Conservation (phyloP, 23 tunicate species). For the Halocynthia aurantium region DNA sequence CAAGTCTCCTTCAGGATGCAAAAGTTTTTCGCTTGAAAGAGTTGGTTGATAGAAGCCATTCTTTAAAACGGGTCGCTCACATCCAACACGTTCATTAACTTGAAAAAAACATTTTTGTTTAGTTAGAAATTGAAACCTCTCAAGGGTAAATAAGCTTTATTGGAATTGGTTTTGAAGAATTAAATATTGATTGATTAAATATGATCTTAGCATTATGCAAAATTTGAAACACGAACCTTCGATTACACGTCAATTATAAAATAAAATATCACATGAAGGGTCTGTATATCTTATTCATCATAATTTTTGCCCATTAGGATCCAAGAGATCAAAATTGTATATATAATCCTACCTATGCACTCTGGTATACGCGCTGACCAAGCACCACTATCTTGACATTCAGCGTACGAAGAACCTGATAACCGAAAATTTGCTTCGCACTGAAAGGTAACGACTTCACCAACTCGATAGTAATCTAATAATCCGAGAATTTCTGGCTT, state of each 20-base stretch:
- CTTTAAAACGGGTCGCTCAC: neutral
- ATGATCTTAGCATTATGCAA: no score
- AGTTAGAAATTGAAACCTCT: neutral
- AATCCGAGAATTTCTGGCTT: neutral
- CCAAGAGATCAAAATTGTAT: no score
- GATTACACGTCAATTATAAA: no score
- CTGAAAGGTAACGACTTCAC: constrained; percentile 5
- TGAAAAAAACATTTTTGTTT: neutral
- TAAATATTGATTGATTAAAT: no score
- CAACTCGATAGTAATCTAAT: neutral
- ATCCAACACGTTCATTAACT: neutral
- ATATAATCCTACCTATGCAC: neutral
- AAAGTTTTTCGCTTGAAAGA: neutral
- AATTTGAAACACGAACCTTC: no score
- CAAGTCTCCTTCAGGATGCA: neutral
- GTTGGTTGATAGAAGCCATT: neutral
- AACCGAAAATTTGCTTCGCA: constrained; percentile 4
- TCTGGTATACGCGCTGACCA: constrained; percentile 3
- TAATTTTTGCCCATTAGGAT: no score
- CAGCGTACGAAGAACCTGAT: neutral
- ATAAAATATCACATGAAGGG: no score
- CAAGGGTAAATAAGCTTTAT: neutral
- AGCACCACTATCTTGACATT: neutral
- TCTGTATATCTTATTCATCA: no score
- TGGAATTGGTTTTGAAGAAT: no score